These are phyloP conservation scores for Lasioglossum zephyrum DNA, from an alignment of 2,888 invertebrate species.

Conservation along the genomic window DNA sequence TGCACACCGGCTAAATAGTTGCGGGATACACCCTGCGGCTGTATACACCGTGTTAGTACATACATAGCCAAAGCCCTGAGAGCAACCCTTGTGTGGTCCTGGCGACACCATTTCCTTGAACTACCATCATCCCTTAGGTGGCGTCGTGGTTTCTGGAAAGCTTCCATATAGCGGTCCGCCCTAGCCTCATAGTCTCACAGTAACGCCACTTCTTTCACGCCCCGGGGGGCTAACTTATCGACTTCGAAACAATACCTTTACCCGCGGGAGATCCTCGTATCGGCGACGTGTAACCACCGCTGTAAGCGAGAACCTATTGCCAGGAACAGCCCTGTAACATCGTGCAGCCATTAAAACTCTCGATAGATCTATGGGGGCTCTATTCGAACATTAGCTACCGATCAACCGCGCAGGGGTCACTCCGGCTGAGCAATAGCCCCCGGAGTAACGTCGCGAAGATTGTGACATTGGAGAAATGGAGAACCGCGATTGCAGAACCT, in stretches of 20 bases:
- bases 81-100: constrained; percentile 8
- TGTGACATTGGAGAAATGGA: background rate
- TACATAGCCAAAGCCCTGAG: constrained; percentile 8
- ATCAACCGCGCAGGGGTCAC: background rate
- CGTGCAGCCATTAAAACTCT: constrained; percentile 9
- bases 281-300: constrained; percentile 54
- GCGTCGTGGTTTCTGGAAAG: constrained; percentile 52
- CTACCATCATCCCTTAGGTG: constrained; percentile 61
- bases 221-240: constrained; percentile 62
- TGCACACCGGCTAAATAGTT: constrained; percentile 34
- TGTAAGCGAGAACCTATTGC: constrained; percentile 37
- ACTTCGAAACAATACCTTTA: constrained; percentile 68
- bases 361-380: constrained; percentile 11
- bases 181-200: constrained; percentile 10
- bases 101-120: constrained; percentile 56
- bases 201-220: constrained; percentile 26
- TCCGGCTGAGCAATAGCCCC: background rate
- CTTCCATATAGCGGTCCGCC: constrained; percentile 29
- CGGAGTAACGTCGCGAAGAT: background rate
- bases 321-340: background rate
- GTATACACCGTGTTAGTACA: constrained; percentile 20
- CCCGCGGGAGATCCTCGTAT: constrained; percentile 47
- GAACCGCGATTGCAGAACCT: background rate
- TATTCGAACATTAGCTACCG: constrained; percentile 5
- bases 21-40: constrained; percentile 23